Base-by-base conservation (phyloP, 2,888 invertebrate species). In the Sminthurinus aureus region DNA sequence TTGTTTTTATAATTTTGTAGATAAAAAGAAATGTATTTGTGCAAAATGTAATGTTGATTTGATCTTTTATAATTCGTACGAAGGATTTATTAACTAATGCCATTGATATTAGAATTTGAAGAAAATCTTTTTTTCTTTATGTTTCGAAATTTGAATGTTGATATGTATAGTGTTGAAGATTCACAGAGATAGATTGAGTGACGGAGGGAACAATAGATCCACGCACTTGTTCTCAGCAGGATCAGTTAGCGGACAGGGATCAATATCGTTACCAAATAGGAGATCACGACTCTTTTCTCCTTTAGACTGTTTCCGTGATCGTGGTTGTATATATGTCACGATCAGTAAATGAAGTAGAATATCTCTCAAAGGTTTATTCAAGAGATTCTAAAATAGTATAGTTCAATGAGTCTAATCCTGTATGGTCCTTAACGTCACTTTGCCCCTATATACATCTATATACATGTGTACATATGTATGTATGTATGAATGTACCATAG, bases 301-400 rank as follows among this genome's bases (percentile, higher is more conserved):
- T 83, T 80, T 84, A 78, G 83, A 84, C 67, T 81, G 82, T 84
- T 84, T 85, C 84, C 86, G 85, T 85, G 85, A 87, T 85, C 85
- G 85, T 87, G 85, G 84, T 83, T 82, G 84, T 81, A 84, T 85
- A 87, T 87, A 87, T 87, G 85, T 85, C 86, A 87, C 86, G 86
- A 87, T 82, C 85, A 73, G 81, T 76, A 83, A 80, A 80, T 82
- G 80, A 78, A 84, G 84, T 80, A 67, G 82, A 82, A 73, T 38
- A 38, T 85, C 79, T 82, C 79, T 82, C 52, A 81, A 38, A 38
- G 38, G 38, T 38, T 38, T 38, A 38, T 38, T 38, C 38, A 38
- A 38, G 38, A 38, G 3, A 38, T 38, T 38, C 6, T 38, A 38
- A 38, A 38, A 38, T 38, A 38, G 38, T 38, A 38, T 38, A 38